Conservation (phyloP, 2,888 invertebrate genomes). For the Lutraria lutraria region DNA sequence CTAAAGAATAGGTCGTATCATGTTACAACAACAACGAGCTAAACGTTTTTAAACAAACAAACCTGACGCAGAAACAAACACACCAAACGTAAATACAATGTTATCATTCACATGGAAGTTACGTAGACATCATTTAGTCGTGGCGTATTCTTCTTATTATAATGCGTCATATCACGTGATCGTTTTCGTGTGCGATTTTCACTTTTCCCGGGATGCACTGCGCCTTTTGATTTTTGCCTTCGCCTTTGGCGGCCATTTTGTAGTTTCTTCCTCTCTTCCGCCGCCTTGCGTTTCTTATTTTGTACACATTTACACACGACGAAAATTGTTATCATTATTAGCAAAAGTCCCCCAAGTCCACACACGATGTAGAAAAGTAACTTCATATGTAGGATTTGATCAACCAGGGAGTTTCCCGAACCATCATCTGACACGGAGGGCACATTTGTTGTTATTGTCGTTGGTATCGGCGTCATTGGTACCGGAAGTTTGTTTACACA, state of each 20-base stretch:
- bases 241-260: not conserved
- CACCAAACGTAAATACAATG: not conserved
- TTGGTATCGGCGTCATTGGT: not conserved
- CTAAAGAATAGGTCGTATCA: not conserved
- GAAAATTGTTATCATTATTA: not conserved
- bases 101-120: not conserved
- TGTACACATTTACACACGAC: not conserved
- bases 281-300: not conserved
- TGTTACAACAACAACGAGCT: too few species aligned
- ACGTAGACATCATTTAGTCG: not conserved
- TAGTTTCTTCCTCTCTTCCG: not conserved
- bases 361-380: not conserved
- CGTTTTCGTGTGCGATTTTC: not conserved
- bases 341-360: not conserved
- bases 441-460: not conserved
- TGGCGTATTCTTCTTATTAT: not conserved
- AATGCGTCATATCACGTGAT: constrained; percentile 16
- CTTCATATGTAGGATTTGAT: not conserved
- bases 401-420: not conserved
- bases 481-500: not conserved
- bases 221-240: not conserved
- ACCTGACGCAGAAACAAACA: not conserved
- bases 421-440: not conserved
- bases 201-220: constrained; percentile 11
- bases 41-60: not conserved